Evolutionary conservation across 1,140 invertebrate species (phyloP).

Genomic region (Tyrophagus putrescentiae): DNA sequence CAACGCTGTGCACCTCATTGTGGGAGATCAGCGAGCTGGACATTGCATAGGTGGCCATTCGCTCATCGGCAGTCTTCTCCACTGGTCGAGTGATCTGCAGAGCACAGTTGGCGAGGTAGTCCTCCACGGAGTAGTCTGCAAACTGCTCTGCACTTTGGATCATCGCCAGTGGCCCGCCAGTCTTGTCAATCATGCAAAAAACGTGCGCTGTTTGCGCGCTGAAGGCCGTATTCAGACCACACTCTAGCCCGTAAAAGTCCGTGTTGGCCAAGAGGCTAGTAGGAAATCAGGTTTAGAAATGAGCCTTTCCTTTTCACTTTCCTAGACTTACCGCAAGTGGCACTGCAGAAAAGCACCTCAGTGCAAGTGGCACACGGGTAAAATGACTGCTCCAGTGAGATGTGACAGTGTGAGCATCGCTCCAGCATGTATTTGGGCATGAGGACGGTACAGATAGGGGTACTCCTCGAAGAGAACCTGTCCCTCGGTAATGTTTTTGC

Average conservation of each 20-base stretch:
- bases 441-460: slow-evolving; percentile 2
- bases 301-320: background rate
- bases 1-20: background rate
- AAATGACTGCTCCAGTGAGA: background rate
- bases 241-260: too few relatives aligned
- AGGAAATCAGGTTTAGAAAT: slow-evolving; percentile 3
- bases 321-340: too few relatives aligned
- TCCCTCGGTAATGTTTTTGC: background rate
- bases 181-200: background rate
- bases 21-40: slow-evolving; percentile 12
- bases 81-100: background rate
- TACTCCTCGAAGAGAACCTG: background rate
- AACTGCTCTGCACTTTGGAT: background rate
- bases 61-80: background rate
- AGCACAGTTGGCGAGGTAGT: background rate
- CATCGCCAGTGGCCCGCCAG: background rate
- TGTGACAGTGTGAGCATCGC: background rate
- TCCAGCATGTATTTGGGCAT: background rate
- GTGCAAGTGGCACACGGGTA: slow-evolving; percentile 6
- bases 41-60: background rate
- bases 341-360: slow-evolving; percentile 8
- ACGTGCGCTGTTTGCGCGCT: background rate
- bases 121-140: background rate
- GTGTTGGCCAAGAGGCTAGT: too few relatives aligned
- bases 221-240: background rate